Conservation (phyloP, 1,140 invertebrate species). For the Leptopilina boulardi region DNA sequence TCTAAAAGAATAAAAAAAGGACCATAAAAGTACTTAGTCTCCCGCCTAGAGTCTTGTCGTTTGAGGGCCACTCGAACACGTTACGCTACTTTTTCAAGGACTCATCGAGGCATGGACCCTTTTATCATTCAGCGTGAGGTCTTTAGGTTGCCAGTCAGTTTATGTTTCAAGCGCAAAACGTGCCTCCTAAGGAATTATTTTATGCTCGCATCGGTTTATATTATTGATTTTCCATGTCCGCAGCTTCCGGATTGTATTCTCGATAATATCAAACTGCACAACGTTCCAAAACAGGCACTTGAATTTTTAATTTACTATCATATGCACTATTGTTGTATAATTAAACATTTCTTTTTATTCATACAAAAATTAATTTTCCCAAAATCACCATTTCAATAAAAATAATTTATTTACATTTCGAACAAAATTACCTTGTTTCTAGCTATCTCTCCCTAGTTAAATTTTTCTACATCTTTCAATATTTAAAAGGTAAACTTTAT, state of each 20-base stretch:
- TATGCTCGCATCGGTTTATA: constrained; percentile 32
- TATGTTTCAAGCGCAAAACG: constrained; percentile 5
- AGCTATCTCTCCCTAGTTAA: too few species aligned
- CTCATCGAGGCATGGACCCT: constrained; percentile 7
- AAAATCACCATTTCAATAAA: too few species aligned
- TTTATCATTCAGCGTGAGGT: neutral
- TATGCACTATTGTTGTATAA: too few species aligned
- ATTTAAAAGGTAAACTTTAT: neutral
- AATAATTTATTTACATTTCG: too few species aligned
- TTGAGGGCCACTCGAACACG: constrained; percentile 57
- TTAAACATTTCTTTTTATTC: too few species aligned
- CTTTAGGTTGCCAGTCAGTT: neutral
- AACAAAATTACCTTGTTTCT: too few species aligned
- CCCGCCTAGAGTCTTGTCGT: neutral
- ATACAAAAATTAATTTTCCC: too few species aligned
- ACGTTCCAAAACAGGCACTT: too few species aligned
- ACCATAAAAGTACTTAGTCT: neutral
- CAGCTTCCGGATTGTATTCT: constrained; percentile 34
- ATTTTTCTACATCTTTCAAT: neutral
- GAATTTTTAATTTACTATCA: too few species aligned
- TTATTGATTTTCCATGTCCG: constrained; percentile 43
- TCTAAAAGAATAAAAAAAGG: constrained; percentile 40
- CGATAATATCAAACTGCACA: neutral
- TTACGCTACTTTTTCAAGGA: constrained; percentile 39
- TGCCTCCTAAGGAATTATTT: constrained; percentile 38